Evolutionary conservation across 92 coral and sea anemone genomes (phyloP), one percentile per base, ranked within the genome.

Genomic region (Diadumene lineata): DNA sequence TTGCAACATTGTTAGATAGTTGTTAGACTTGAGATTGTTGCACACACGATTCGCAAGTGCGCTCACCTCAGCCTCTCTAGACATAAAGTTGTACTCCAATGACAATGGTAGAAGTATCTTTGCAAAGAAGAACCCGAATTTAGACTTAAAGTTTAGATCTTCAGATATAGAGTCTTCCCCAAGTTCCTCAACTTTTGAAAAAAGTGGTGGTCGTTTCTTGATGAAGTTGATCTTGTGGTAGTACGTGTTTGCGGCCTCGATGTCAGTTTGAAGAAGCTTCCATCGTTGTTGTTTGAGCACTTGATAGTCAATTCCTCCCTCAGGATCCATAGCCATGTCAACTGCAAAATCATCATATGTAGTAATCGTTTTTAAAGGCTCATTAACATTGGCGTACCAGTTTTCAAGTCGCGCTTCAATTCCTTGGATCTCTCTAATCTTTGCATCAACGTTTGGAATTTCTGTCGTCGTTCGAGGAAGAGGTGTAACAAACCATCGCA

Each of bases 151-250:
- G n/a, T 53, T 62, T 28, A 43, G 56, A 73, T 70, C 66, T 15
- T 53, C 76, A 27, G 31, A 27, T 34, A 67, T 69, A 44, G 24
- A 16, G 1, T 24, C 68, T 38, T 68, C 53, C 4, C 87, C 87
- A 65, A 75, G 66, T 43, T 82, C 82, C 18, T 82, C 78, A 34
- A 71, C 76, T 56, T 79, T 71, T 19, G 77, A 26, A 56, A 82
- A 82, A 67, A 82, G 82, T 30, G 87, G 87, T 27, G 87, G 77
- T 11, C 82, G 76, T 0, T 66, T 48, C 9, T 66, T 57, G 71
- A 60, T 34, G 9, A 74, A 81, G 33, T 70, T 34, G 50, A 44
- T 34, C 55, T 78, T 66, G 16, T 38, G 19, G 28, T 69, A 83
- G 34, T 74, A 64, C 7, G 23, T 6, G 18, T 75, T 72, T 32